Conservation (phyloP, 2,113 vertebrate species). For the Stictonetta naevosa region DNA sequence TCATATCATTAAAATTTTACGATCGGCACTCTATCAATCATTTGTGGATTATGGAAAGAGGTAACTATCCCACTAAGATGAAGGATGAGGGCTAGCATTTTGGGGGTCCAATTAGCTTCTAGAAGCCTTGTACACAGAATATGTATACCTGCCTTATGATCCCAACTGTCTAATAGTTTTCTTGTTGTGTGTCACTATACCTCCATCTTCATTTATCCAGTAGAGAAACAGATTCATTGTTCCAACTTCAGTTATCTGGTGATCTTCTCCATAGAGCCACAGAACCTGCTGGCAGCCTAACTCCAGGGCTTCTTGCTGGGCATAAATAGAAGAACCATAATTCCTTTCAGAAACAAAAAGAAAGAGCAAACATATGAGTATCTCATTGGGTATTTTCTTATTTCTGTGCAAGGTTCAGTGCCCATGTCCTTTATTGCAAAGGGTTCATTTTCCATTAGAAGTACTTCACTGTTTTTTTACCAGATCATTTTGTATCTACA, state of each 20-base stretch:
- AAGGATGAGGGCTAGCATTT: not conserved
- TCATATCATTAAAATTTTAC: not conserved
- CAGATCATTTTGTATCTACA: not conserved
- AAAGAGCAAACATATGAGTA: not conserved
- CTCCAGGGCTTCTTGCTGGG: conserved; percentile 83
- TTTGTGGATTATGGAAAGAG: not conserved
- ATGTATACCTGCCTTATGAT: not conserved
- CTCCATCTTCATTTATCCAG: conserved; percentile 93
- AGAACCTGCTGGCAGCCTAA: conserved; percentile 90
- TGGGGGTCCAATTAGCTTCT: not conserved
- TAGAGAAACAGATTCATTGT: conserved; percentile 96
- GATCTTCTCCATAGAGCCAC: conserved; percentile 89
- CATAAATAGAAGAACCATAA: conserved; percentile 84
- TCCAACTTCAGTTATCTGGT: conserved; percentile 91
- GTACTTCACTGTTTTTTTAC: not conserved
- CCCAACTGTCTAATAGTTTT: not conserved
- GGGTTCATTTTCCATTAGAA: not conserved
- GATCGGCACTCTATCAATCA: not conserved
- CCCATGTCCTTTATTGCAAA: not conserved
- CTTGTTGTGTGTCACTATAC: conserved; percentile 64
- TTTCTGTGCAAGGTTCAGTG: not conserved
- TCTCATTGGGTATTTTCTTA: not conserved
- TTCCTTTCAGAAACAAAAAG: conserved; percentile 78
- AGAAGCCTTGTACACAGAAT: not conserved
- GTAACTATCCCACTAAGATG: not conserved